Conservation (phyloP, 2,113 vertebrate species). For the Ceyx melanurus region DNA sequence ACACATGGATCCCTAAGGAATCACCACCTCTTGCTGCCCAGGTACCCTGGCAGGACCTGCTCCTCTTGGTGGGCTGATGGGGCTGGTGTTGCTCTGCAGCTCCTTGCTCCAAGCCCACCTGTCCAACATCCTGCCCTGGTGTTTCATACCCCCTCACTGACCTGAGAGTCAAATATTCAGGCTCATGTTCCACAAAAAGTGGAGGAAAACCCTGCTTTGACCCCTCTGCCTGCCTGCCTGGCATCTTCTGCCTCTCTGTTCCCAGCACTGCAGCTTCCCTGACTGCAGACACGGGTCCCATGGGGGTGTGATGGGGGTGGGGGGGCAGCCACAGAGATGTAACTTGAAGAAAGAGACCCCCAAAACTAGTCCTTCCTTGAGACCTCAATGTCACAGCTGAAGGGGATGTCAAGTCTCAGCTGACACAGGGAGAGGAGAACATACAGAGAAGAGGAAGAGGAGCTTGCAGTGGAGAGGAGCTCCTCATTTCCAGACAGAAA, state of each 20-base stretch:
- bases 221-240: background rate
- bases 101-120: fast-evolving
- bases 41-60: fast-evolving
- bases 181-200: background rate
- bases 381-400: fast-evolving
- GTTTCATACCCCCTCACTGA: fast-evolving
- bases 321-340: background rate
- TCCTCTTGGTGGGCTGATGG: background rate
- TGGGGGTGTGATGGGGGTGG: fast-evolving
- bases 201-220: background rate
- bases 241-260: background rate
- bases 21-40: background rate
- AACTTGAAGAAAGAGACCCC: background rate
- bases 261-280: background rate
- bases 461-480: fast-evolving
- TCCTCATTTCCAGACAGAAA: background rate
- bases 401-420: background rate
- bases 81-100: fast-evolving
- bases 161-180: background rate
- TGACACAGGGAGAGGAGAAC: background rate
- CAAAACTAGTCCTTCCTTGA: background rate
- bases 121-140: fast-evolving
- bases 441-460: too few relatives aligned
- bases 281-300: background rate
- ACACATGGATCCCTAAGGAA: fast-evolving